phyloP scores from a whole-genome alignment of 2,113 vertebrate species.

The Varanus komodoensis region DNA sequence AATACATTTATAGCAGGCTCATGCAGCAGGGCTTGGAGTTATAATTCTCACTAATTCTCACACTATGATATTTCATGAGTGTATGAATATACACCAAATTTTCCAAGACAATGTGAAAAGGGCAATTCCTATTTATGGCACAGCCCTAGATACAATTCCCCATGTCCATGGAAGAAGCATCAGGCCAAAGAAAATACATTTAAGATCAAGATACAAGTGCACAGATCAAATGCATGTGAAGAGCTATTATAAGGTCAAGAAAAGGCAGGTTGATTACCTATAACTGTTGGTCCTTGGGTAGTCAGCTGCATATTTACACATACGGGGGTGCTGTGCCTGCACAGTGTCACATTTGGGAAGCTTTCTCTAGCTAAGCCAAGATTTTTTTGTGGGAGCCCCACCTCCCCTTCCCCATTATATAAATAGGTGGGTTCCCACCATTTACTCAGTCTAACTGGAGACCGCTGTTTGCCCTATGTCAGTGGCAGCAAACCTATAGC shows the following conservation, averaged over 20 bases:
- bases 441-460: too few relatives aligned
- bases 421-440: too few relatives aligned
- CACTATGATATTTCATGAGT: not conserved
- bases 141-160: not conserved
- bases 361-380: too few relatives aligned
- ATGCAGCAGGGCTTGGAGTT: not conserved
- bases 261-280: too few relatives aligned
- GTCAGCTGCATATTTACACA: too few relatives aligned
- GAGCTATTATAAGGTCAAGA: not conserved
- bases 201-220: not conserved
- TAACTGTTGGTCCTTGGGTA: too few relatives aligned
- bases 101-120: not conserved
- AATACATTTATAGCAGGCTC: not conserved
- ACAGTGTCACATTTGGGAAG: too few relatives aligned
- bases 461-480: too few relatives aligned
- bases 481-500: too few relatives aligned
- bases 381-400: too few relatives aligned
- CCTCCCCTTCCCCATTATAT: too few relatives aligned
- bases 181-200: not conserved
- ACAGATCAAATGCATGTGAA: not conserved
- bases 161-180: not conserved
- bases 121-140: not conserved
- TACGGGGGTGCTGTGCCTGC: too few relatives aligned
- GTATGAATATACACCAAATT: not conserved
- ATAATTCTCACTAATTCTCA: not conserved